A percentile compares a stretch with the other conserved stretches of the same genome.
Conservation (phyloP, 2,797 vertebrate species). For the Rallus crepitans region DNA sequence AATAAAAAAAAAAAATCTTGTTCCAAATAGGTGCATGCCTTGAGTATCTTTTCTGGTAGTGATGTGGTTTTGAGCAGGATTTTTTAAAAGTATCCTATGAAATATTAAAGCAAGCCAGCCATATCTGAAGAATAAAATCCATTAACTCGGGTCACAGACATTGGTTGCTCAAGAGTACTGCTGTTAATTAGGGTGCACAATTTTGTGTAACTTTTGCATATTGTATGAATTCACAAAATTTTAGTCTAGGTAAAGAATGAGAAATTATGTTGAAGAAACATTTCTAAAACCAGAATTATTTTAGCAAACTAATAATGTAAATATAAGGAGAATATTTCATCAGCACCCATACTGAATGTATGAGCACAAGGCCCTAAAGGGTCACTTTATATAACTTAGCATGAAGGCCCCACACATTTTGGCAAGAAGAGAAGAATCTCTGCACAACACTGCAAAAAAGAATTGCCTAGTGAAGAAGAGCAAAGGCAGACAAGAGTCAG, state of each 20-base stretch:
- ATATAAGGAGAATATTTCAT: background rate
- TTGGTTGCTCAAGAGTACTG: background rate
- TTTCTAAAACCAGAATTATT: background rate
- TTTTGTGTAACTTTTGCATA: conserved; percentile 47
- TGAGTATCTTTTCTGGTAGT: conserved; percentile 22
- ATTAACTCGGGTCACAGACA: conserved; percentile 21
- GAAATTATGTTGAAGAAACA: background rate
- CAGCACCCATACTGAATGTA: background rate
- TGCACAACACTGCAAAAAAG: background rate
- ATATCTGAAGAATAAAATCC: background rate
- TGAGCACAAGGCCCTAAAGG: background rate
- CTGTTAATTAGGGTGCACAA: conserved; percentile 26
- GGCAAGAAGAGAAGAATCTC: conserved; percentile 7
- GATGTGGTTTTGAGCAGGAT: conserved; percentile 26
- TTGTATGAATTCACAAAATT: conserved; percentile 41
- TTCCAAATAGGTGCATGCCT: conserved; percentile 7
- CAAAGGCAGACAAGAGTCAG: background rate
- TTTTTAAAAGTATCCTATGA: conserved; percentile 48
- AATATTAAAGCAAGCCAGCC: conserved; percentile 48
- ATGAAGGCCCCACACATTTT: background rate
- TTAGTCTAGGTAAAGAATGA: background rate
- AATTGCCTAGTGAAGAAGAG: background rate
- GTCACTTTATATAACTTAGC: background rate
- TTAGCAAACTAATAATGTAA: background rate
- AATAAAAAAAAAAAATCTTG: background rate